Percentiles rank a stretch among this genome's conserved stretches.
phyloP scores from a whole-genome alignment of 1,140 invertebrate species.

The Pseudomyrmex pallidus region DNA sequence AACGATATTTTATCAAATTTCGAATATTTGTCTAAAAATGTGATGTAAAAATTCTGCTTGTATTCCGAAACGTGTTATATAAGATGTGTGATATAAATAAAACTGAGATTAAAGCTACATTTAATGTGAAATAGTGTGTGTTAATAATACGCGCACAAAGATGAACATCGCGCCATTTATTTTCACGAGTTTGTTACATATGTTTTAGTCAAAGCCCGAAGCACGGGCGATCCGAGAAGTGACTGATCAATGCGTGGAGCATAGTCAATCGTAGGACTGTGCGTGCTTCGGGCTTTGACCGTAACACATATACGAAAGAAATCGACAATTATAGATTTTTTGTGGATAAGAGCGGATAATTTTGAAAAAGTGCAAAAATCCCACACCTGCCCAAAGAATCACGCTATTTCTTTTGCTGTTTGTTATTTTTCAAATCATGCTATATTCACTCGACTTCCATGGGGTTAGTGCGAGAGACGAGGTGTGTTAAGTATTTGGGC shows the following conservation, averaged over 20 bases:
- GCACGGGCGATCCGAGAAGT: too few relatives aligned
- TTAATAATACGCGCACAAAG: not conserved
- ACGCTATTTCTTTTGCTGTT: not conserved
- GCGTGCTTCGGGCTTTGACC: too few relatives aligned
- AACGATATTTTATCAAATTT: too few relatives aligned
- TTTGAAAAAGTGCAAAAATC: not conserved
- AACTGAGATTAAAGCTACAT: too few relatives aligned
- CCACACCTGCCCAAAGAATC: not conserved
- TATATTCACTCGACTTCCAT: slow-evolving; percentile 19
- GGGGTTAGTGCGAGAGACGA: slow-evolving; percentile 16
- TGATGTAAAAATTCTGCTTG: too few relatives aligned
- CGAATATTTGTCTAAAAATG: too few relatives aligned
- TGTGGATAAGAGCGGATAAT: not conserved
- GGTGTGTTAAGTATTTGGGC: slow-evolving; percentile 2
- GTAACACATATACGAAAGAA: not conserved
- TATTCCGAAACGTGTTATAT: not conserved
- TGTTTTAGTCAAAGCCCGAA: too few relatives aligned
- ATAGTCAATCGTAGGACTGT: too few relatives aligned
- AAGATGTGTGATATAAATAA: not conserved
- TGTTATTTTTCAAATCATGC: slow-evolving; percentile 56
- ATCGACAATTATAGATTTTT: not conserved
- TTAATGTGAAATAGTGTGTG: too few relatives aligned
- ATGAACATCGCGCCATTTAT: not conserved
- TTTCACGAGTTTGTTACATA: not conserved
- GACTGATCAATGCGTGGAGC: too few relatives aligned